Percentiles rank a stretch among this genome's conserved stretches.
These are phyloP conservation scores for Synergus gifuensis DNA, from an alignment of 2,888 invertebrate species.

Conservation along the genomic window DNA sequence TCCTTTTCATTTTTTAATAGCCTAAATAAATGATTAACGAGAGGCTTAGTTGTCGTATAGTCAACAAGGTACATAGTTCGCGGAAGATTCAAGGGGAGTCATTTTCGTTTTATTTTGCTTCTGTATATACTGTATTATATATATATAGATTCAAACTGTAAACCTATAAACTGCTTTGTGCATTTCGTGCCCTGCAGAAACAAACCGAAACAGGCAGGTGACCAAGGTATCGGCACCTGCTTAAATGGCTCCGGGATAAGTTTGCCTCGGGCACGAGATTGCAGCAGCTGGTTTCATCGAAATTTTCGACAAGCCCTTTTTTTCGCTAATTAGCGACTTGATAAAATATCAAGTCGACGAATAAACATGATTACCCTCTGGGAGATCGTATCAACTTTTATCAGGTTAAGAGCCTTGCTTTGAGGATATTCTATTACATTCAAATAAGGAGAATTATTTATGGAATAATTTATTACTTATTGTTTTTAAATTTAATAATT, in stretches of 20 bases:
- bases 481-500: no score
- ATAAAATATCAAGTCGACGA: slow-evolving; percentile 45
- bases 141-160: not conserved
- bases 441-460: not conserved
- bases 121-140: not conserved
- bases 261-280: slow-evolving; percentile 50
- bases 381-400: slow-evolving; percentile 21
- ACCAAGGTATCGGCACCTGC: slow-evolving; percentile 63
- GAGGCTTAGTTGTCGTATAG: not conserved
- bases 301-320: slow-evolving; percentile 45
- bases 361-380: slow-evolving; percentile 30
- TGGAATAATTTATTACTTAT: not conserved
- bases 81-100: not conserved
- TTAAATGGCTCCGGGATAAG: slow-evolving; percentile 52
- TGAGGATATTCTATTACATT: not conserved
- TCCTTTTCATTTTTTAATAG: not conserved
- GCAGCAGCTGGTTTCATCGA: slow-evolving; percentile 61
- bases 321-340: slow-evolving; percentile 52
- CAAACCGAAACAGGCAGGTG: slow-evolving; percentile 54
- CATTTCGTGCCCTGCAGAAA: slow-evolving; percentile 48
- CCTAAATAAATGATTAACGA: not conserved
- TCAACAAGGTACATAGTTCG: not conserved
- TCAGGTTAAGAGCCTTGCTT: not conserved
- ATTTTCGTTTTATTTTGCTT: slow-evolving; percentile 6
- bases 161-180: slow-evolving; percentile 44